These are phyloP conservation scores for Microctenopoma steveboyesi DNA, from an alignment of 2,797 vertebrate genomes.

Conservation along the genomic window DNA sequence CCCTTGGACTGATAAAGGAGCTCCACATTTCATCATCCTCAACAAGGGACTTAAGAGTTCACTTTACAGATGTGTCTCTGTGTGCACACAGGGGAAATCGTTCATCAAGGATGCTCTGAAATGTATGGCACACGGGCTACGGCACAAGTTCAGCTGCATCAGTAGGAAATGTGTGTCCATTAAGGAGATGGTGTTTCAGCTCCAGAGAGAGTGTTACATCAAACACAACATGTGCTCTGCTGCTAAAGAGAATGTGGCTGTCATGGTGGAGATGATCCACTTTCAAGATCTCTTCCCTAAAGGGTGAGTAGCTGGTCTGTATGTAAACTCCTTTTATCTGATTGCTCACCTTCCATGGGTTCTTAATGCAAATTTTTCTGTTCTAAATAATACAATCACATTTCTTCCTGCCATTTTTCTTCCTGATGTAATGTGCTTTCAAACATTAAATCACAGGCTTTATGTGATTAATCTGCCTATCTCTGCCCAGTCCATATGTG, in stretches of 20 bases:
- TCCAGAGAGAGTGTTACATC: slow-evolving; percentile 97
- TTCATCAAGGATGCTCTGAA: slow-evolving; percentile 99
- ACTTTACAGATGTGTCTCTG: slow-evolving; percentile 37
- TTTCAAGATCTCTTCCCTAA: slow-evolving; percentile 98
- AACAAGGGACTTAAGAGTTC: background rate
- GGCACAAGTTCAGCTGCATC: slow-evolving; percentile 98
- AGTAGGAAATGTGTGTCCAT: slow-evolving; percentile 98
- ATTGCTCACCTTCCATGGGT: slow-evolving; percentile 18
- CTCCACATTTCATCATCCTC: slow-evolving; percentile 3
- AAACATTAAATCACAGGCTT: slow-evolving; percentile 34
- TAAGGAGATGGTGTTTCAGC: slow-evolving; percentile 98
- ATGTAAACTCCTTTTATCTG: background rate
- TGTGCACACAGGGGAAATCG: slow-evolving; percentile 90
- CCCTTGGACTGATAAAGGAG: background rate
- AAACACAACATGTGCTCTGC: slow-evolving; percentile 96
- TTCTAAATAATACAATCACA: slow-evolving; percentile 23
- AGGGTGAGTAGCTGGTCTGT: slow-evolving; percentile 85
- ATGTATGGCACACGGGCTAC: slow-evolving; percentile 96
- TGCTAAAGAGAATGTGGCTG: slow-evolving; percentile 94
- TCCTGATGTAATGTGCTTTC: slow-evolving; percentile 20
- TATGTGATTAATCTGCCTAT: slow-evolving; percentile 48
- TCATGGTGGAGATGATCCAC: slow-evolving; percentile 99
- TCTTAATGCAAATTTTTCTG: slow-evolving; percentile 14
- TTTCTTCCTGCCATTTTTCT: slow-evolving; percentile 29
- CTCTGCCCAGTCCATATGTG: slow-evolving; percentile 89